Evolutionary conservation across 1,140 invertebrate genomes (phyloP), one percentile per base, ranked within the genome.

Genomic region (Caerostris darwini): DNA sequence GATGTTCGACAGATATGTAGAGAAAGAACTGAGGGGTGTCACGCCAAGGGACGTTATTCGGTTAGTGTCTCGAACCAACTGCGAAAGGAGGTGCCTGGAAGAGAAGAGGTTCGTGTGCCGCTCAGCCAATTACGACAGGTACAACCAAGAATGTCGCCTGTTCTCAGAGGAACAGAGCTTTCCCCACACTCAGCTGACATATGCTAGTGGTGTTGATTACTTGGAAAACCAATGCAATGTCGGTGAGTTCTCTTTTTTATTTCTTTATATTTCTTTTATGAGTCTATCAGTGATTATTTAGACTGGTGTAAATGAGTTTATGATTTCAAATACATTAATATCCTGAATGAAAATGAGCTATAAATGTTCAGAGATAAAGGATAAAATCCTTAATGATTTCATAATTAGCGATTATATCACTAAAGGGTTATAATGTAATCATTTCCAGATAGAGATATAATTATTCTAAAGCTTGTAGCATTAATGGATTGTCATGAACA

Each of bases 221-320:
- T 95, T 97, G 94, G 96, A 97, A 95, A 97, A 97, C 95, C 96
- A 97, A 95, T 97, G 96, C 94, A 95, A 95, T 67, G 95, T 96
- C 19, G 95, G 96, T 96, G 95, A 95, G 95, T 95, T 34, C 3
- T 56, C 3, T 71, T 77, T 34, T 5, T 10, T 14, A n/a, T 34
- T 34, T 34, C 2, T 34, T 34, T 34, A 34, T 34, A 2, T 34
- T 34, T 34, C 34, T 34, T 34, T 34, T 34, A 34, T 34, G 2
- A 34, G 34, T 34, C 34, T 34, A 34, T 34, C 34, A 34, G 34
- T 34, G 34, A 34, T 34, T 34, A 34, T 34, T n/a, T 34, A 34
- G 34, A 34, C 34, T 34, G 34, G 34, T 34, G 34, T 1, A 34
- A 34, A 34, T 34, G 34, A 34, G 34, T 34, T 34, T 34, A 34